Percentiles rank a stretch among this genome's conserved stretches.
Evolutionary conservation across 2,113 vertebrate species (phyloP).

Genomic region (Maccullochella peelii): DNA sequence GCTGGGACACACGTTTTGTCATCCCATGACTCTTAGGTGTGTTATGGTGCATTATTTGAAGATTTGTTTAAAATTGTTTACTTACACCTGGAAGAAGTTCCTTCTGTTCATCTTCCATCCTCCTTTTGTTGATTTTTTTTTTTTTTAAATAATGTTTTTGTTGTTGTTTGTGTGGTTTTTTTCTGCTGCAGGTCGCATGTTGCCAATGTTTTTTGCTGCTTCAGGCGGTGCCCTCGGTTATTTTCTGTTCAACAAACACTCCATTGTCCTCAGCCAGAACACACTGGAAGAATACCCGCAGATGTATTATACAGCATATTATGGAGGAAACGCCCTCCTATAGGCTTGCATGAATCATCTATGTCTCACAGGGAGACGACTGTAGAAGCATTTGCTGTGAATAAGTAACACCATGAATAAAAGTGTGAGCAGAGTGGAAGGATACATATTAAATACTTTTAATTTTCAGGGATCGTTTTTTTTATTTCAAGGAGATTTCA

Average conservation of each 20-base stretch:
- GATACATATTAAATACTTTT: constrained; percentile 3
- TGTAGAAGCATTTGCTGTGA: background rate
- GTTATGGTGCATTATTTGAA: constrained; percentile 2
- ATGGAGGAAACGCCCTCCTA: constrained; percentile 38
- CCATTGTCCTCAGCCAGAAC: constrained; percentile 45
- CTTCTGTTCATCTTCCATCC: background rate
- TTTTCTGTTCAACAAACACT: constrained; percentile 56
- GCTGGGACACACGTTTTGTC: constrained; percentile 5
- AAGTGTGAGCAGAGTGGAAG: constrained; percentile 25
- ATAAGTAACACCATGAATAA: constrained; percentile 19
- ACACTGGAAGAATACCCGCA: constrained; percentile 30
- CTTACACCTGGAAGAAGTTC: constrained; percentile 13
- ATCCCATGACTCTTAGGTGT: background rate
- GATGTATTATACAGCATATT: constrained; percentile 46
- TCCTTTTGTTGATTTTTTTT: background rate
- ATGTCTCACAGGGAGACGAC: constrained; percentile 15
- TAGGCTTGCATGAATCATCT: constrained; percentile 60
- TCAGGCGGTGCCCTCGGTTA: constrained; percentile 36
- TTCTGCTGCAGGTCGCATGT: constrained; percentile 12
- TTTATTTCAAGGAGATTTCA: background rate
- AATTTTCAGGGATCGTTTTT: background rate
- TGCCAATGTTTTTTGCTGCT: constrained; percentile 52
- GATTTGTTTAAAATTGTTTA: constrained; percentile 29
- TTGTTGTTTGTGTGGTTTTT: constrained; percentile 34
- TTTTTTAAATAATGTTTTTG: background rate